phyloP scores from a whole-genome alignment of 1,140 invertebrate genomes.

The Tetraneura akinire region DNA sequence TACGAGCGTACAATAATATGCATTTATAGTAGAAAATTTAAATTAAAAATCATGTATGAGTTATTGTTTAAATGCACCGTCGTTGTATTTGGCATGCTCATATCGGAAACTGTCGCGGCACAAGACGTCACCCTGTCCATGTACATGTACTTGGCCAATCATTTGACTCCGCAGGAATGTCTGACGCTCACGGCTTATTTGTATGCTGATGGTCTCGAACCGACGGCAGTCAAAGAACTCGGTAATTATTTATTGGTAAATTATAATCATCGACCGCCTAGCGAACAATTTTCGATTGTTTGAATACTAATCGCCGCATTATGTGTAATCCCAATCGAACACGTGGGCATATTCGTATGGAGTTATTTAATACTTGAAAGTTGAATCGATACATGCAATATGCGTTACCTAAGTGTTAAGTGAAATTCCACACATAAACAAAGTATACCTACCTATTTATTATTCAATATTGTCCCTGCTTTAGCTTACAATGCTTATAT shows the following conservation, averaged over 20 bases:
- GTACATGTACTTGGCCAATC: conserved; percentile 35
- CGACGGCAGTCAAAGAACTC: not conserved
- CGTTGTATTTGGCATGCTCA: not conserved
- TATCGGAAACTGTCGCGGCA: not conserved
- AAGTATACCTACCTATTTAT: no score
- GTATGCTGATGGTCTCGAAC: not conserved
- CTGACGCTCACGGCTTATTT: not conserved
- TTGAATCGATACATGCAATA: no score
- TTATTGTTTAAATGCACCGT: not conserved
- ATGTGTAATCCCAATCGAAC: no score
- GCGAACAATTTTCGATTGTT: no score
- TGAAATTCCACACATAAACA: no score
- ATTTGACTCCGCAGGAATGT: conserved; percentile 38
- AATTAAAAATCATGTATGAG: not conserved
- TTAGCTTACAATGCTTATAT: no score
- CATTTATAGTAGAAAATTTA: no score
- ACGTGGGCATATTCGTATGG: no score
- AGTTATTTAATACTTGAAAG: no score
- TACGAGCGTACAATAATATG: no score
- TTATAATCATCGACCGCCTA: not conserved
- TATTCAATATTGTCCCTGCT: no score
- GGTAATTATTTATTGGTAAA: not conserved
- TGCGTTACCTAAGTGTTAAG: no score
- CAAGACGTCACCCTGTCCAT: conserved; percentile 3
- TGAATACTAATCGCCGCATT: not conserved